Percentiles rank a stretch among this genome's conserved stretches.
Evolutionary conservation across 2,888 invertebrate genomes (phyloP).

Genomic region (Dynastes maya): DNA sequence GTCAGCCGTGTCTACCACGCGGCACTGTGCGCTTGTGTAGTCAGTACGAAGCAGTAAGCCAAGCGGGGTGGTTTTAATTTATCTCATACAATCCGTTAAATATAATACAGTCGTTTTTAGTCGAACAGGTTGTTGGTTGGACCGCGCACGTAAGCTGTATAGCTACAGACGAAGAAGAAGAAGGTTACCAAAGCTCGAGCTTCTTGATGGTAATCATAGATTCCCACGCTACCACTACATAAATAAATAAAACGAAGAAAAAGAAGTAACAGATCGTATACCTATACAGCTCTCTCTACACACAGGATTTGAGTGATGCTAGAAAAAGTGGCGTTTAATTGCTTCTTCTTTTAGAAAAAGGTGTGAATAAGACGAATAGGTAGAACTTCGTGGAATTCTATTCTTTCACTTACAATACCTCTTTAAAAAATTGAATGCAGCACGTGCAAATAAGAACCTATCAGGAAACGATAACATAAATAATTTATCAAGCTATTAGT

Average conservation of each 20-base stretch:
- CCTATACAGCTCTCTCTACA: background rate
- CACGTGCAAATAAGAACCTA: too few relatives aligned
- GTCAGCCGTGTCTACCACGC: background rate
- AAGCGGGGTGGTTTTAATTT: slow-evolving; percentile 18
- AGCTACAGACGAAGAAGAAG: background rate
- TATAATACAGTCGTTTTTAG: background rate
- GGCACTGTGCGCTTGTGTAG: background rate
- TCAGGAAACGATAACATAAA: too few relatives aligned
- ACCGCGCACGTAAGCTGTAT: background rate
- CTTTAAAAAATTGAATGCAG: too few relatives aligned
- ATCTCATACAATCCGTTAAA: slow-evolving; percentile 27
- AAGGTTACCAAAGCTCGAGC: background rate
- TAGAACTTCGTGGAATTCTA: too few relatives aligned
- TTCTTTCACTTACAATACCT: too few relatives aligned
- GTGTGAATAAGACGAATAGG: too few relatives aligned
- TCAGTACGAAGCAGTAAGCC: background rate
- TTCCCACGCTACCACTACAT: slow-evolving; percentile 23
- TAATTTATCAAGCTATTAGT: too few relatives aligned
- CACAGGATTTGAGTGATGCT: too few relatives aligned
- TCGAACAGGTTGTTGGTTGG: background rate
- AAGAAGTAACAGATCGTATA: background rate
- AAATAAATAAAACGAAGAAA: background rate
- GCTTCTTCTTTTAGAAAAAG: too few relatives aligned
- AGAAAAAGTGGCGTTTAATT: too few relatives aligned
- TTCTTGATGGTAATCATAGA: slow-evolving; percentile 15